Conservation (phyloP, 1,140 invertebrate species). For the Periplaneta americana region DNA sequence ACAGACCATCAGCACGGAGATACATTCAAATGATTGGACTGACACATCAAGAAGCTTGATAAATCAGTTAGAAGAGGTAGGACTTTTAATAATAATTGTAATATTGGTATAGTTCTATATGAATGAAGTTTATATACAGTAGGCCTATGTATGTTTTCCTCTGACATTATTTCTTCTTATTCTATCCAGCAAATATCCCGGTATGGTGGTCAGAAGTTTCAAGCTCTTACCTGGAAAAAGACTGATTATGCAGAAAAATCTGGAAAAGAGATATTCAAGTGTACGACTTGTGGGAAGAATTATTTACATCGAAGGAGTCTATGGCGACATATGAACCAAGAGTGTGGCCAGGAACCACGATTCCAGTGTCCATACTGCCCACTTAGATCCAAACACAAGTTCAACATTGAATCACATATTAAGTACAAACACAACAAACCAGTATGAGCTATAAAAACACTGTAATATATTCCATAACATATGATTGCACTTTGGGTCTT, state of each 20-base stretch:
- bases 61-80: background rate
- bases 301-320: conserved; percentile 17
- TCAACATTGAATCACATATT: conserved; percentile 78
- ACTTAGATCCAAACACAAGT: conserved; percentile 75
- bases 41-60: background rate
- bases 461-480: too few relatives aligned
- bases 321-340: conserved; percentile 26
- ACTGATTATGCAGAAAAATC: background rate
- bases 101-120: background rate
- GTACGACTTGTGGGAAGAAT: conserved; percentile 13
- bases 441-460: background rate
- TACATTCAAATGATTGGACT: background rate
- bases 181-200: background rate
- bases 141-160: too few relatives aligned
- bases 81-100: background rate
- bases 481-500: too few relatives aligned
- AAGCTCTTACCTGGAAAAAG: background rate
- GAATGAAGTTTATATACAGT: too few relatives aligned
- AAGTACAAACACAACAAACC: conserved; percentile 3
- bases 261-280: background rate
- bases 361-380: conserved; percentile 77
- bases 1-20: background rate
- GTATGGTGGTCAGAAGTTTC: too few relatives aligned
- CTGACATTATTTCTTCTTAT: background rate
- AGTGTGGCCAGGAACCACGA: conserved; percentile 77